Conservation (phyloP, 1,140 invertebrate genomes). For the Apocrypta bakeri region DNA sequence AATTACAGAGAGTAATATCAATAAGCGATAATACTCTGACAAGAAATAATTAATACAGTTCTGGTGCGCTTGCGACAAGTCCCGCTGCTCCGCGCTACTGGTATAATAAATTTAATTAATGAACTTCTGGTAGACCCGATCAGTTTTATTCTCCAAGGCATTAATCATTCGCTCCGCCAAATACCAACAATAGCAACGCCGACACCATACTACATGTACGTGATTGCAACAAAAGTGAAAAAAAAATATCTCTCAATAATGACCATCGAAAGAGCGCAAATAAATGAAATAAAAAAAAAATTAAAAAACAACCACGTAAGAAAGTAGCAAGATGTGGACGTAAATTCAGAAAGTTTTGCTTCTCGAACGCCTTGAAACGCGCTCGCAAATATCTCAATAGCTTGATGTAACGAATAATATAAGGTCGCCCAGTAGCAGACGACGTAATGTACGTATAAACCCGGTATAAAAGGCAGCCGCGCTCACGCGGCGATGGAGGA, state of each 20-base stretch:
- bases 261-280: background rate
- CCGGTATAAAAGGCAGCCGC: background rate
- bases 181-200: background rate
- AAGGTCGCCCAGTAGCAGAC: background rate
- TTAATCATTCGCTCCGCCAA: background rate
- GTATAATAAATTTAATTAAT: slow-evolving; percentile 18
- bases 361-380: background rate
- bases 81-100: background rate
- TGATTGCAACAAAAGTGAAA: background rate
- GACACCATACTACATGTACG: background rate
- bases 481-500: background rate
- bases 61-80: background rate
- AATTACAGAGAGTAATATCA: background rate
- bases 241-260: background rate
- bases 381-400: background rate
- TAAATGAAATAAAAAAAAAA: background rate
- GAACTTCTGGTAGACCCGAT: background rate
- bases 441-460: background rate
- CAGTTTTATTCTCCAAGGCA: background rate
- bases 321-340: background rate
- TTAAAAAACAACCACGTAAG: too few relatives aligned
- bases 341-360: slow-evolving; percentile 3
- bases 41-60: background rate
- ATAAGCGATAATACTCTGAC: background rate
- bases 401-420: background rate